These are phyloP conservation scores for Myotis planiceps DNA, from an alignment of 2,797 vertebrate genomes.

Conservation along the genomic window DNA sequence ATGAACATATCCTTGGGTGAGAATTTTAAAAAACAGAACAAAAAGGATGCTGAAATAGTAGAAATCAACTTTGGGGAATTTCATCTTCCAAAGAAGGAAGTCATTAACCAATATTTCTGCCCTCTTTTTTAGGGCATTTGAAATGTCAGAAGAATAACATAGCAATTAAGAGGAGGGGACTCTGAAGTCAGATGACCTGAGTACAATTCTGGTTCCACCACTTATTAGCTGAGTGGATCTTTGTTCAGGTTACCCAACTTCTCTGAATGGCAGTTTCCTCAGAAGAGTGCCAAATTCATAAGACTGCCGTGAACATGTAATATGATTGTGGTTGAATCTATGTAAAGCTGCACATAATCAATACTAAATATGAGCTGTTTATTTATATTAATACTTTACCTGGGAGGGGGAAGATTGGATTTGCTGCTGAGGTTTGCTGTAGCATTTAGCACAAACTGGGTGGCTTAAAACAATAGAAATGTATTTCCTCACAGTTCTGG, in stretches of 20 bases:
- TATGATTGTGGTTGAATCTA: not conserved
- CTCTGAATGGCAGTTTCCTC: not conserved
- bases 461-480: not conserved
- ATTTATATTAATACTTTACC: not conserved
- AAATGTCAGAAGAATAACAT: not conserved
- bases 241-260: not conserved
- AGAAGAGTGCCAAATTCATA: not conserved
- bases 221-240: not conserved
- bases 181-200: not conserved
- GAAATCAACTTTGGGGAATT: not conserved
- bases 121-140: not conserved
- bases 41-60: not conserved
- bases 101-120: not conserved
- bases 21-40: not conserved
- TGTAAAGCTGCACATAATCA: not conserved
- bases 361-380: not conserved
- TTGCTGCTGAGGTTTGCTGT: not conserved
- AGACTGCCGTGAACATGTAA: not conserved
- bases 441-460: not conserved
- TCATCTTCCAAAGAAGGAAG: not conserved
- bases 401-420: not conserved
- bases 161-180: not conserved
- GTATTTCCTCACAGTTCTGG: not conserved
- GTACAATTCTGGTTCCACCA: not conserved
- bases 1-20: not conserved